Conservation (phyloP, 2,113 vertebrate species). For the Euleptes europaea region DNA sequence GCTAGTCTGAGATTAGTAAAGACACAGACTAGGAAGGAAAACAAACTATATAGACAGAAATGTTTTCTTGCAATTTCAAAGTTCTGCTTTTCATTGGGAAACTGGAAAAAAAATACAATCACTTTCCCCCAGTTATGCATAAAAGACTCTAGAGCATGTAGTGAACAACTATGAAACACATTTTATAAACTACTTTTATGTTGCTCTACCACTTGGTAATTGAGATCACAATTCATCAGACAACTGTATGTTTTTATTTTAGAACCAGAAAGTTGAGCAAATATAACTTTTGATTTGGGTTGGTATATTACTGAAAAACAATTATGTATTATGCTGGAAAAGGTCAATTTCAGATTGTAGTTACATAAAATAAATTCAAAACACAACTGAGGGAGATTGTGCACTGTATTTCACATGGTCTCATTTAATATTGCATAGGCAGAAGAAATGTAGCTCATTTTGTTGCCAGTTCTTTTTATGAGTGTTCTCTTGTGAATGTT, state of each 20-base stretch:
- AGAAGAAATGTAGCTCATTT: no score
- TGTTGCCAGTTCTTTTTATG: no score
- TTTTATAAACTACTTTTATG: slow-evolving; percentile 26
- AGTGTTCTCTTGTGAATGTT: no score
- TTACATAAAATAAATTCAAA: no score
- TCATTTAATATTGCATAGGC: no score
- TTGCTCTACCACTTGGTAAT: neutral
- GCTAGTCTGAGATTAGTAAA: neutral
- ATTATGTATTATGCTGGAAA: neutral
- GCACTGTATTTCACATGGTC: no score
- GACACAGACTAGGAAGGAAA: fast-evolving
- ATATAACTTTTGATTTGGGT: slow-evolving; percentile 16
- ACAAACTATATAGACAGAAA: neutral
- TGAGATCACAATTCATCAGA: slow-evolving; percentile 11
- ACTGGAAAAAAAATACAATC: neutral
- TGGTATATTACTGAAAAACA: slow-evolving; percentile 1
- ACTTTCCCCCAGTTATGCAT: fast-evolving
- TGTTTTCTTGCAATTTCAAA: neutral
- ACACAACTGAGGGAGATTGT: no score
- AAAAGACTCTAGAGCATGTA: neutral
- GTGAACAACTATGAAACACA: neutral
- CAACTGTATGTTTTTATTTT: neutral
- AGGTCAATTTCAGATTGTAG: no score
- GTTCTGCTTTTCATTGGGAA: neutral
- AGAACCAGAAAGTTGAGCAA: neutral